phyloP scores from a whole-genome alignment of 2,797 vertebrate species.

The Sebastes aleutianus region DNA sequence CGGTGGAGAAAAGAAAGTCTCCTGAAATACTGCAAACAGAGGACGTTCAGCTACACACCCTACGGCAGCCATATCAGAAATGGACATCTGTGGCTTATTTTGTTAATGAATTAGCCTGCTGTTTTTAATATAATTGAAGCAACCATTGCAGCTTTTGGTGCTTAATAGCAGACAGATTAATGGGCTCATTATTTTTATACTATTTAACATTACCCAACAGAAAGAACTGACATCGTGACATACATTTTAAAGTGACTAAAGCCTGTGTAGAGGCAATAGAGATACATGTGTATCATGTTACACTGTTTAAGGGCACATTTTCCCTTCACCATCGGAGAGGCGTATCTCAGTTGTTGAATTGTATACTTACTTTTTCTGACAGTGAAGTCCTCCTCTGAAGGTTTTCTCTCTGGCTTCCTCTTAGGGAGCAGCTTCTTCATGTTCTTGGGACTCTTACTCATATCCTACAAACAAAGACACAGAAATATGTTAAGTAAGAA shows the following conservation, averaged over 20 bases:
- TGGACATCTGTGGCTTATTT: no score
- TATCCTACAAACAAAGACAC: conserved; percentile 80
- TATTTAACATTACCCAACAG: background rate
- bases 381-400: conserved; percentile 95
- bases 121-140: no score
- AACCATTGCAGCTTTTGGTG: no score
- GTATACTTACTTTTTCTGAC: conserved; percentile 89
- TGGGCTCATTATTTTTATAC: background rate
- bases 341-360: no score
- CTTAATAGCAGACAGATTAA: background rate
- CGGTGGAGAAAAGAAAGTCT: no score
- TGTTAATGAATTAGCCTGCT: no score
- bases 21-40: no score
- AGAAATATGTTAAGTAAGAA: background rate
- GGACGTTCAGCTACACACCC: no score
- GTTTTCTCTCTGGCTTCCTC: conserved; percentile 95
- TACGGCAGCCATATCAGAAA: no score
- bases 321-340: background rate
- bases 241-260: background rate
- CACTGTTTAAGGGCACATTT: no score
- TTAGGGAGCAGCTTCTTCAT: conserved; percentile 98
- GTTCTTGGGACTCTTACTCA: conserved; percentile 97
- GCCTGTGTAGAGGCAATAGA: background rate
- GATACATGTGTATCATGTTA: background rate
- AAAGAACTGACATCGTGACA: background rate